Evolutionary conservation across 2,888 invertebrate genomes (phyloP).

Genomic region (Watsonalla cultraria): DNA sequence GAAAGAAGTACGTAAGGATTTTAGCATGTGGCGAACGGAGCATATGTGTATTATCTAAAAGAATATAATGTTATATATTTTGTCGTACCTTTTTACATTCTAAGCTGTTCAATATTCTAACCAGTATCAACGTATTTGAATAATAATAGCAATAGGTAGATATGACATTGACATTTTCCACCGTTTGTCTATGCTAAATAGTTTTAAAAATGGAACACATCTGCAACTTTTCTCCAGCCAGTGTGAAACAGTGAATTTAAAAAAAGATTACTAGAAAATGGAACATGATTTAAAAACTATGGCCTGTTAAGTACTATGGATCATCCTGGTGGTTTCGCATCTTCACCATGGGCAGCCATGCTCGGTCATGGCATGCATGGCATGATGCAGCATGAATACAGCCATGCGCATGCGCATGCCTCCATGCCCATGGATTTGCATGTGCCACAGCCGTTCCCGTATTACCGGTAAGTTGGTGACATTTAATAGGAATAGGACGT

Average conservation of each 20-base stretch:
- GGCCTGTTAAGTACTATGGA: slow-evolving; percentile 75
- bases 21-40: too few species aligned
- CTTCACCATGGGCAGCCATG: slow-evolving; percentile 89
- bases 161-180: too few species aligned
- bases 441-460: slow-evolving; percentile 94
- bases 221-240: background rate
- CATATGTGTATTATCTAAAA: too few species aligned
- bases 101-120: too few species aligned
- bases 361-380: slow-evolving; percentile 82
- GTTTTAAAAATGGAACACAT: slow-evolving; percentile 16
- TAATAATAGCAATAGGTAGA: too few species aligned
- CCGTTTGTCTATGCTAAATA: slow-evolving; percentile 3
- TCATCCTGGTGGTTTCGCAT: slow-evolving; percentile 87
- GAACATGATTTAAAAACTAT: slow-evolving; percentile 25
- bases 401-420: slow-evolving; percentile 79
- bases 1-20: too few species aligned
- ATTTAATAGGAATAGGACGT: background rate
- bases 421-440: slow-evolving; percentile 94
- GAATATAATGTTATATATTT: too few species aligned
- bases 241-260: slow-evolving; percentile 9
- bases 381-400: slow-evolving; percentile 82
- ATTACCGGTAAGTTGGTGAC: slow-evolving; percentile 86
- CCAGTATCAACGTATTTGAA: too few species aligned
- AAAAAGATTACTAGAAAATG: slow-evolving; percentile 21
- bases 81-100: too few species aligned